Conservation (phyloP, 2,113 vertebrate genomes). For the Anhinga rufa region DNA sequence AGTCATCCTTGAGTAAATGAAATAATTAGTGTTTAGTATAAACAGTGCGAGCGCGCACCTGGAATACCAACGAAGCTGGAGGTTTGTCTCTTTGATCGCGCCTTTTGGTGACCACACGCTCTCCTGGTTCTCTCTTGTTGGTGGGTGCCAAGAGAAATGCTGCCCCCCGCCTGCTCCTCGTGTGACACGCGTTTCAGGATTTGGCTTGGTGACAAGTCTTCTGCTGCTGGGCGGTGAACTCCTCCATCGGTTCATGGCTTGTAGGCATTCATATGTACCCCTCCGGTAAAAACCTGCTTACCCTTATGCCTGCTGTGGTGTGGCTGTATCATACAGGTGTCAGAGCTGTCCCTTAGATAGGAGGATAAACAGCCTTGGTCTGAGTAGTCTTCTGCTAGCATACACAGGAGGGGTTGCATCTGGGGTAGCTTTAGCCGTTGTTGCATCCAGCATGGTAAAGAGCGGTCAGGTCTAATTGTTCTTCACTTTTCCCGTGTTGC, state of each 20-base stretch:
- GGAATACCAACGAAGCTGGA: not conserved
- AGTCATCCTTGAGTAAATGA: not conserved
- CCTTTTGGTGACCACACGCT: not conserved
- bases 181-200: accelerated
- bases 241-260: not conserved
- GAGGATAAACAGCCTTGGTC: not conserved
- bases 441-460: not conserved
- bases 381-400: not conserved
- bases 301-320: too few species aligned
- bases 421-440: not conserved
- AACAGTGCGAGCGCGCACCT: not conserved
- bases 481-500: not conserved
- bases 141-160: not conserved
- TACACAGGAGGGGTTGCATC: not conserved
- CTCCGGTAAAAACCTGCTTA: not conserved
- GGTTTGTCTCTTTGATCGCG: not conserved
- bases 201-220: not conserved
- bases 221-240: not conserved
- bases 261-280: accelerated
- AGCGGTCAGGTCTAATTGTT: not conserved
- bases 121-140: not conserved
- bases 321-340: not conserved
- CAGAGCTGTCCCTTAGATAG: not conserved
- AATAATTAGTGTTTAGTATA: not conserved
- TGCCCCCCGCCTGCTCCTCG: not conserved